Base-by-base conservation (phyloP, 2,888 invertebrate genomes). In the Callyntrura guangdongensis region DNA sequence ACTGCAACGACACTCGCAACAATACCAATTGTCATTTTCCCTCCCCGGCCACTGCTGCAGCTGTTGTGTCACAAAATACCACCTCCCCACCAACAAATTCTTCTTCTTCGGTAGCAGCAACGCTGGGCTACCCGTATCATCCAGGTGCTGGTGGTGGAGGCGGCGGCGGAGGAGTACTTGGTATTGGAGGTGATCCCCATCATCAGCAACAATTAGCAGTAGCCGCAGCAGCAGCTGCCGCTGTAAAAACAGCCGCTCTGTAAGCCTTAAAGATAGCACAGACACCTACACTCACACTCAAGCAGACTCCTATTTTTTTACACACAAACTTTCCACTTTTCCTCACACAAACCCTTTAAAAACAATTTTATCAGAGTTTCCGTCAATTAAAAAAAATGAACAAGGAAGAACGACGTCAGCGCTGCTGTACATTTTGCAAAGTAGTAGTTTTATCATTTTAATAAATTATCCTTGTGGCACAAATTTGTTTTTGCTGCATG, bases 231-330 rank as follows among this genome's bases (percentile, higher is more conserved):
- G 86, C 91, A 49, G 91, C 91, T 45, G 91, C 87, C 22, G 91
- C 91, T 20, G 89, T 84, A 83, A 77, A 74, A 49, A 61, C 72
- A 53, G 82, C 91, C 89, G 89, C 89, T 84, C 67, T 87, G 92
- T 94, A 94, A 93, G 93, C 93, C 69, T 61, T 27, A 81, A 36
- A 64, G 47, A 45, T 47, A 22, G 9, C 83, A 64, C 79, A 69
- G 67, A 69, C 14, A 25, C 36, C n/a, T n/a, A 6, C 36, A 36
- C 36, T 36, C 36, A 36, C 36, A 67, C n/a, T n/a, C 79, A 79
- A 12, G 25, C 56, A 79, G 17, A 27, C 77, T 64, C 17, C 67
- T 25, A 36, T n/a, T 56, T n/a, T 36, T 56, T 8, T 25, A 17
- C 12, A 79, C 45, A 56, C 27, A 56, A 27, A 79, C 27, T 36